Evolutionary conservation across 1,140 invertebrate genomes (phyloP).

Genomic region (Ectropis grisescens): DNA sequence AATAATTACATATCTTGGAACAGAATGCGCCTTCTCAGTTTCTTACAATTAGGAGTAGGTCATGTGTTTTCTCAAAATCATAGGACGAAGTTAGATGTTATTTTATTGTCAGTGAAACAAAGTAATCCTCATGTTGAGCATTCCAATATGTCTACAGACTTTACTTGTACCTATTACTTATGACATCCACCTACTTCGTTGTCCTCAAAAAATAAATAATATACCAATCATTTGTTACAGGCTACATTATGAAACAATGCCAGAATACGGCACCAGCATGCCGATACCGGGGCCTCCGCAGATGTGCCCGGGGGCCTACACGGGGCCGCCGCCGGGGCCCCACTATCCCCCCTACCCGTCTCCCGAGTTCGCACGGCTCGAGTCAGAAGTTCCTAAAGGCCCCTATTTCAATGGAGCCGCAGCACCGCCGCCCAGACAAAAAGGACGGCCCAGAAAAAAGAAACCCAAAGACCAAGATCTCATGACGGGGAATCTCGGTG

Average conservation of each 20-base stretch:
- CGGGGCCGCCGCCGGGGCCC: conserved; percentile 62
- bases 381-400: conserved; percentile 82
- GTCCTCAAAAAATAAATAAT: too few relatives aligned
- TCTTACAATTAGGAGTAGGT: too few relatives aligned
- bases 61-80: too few relatives aligned
- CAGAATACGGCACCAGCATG: conserved; percentile 65
- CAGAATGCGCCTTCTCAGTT: too few relatives aligned
- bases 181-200: too few relatives aligned
- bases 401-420: conserved; percentile 70
- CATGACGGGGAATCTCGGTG: conserved; percentile 87
- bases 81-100: too few relatives aligned
- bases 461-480: conserved; percentile 90
- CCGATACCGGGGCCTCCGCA: conserved; percentile 73
- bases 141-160: too few relatives aligned
- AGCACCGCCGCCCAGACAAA: conserved; percentile 82
- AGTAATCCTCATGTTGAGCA: too few relatives aligned
- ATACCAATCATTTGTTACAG: conserved; percentile 70
- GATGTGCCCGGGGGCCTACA: conserved; percentile 71
- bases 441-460: conserved; percentile 91
- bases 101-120: too few relatives aligned
- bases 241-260: conserved; percentile 84
- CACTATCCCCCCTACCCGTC: conserved; percentile 67
- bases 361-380: conserved; percentile 69
- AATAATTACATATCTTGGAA: too few relatives aligned
- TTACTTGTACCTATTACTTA: too few relatives aligned